These are phyloP conservation scores for Gasteruption jaculator DNA, from an alignment of 2,888 invertebrate species.

Conservation along the genomic window DNA sequence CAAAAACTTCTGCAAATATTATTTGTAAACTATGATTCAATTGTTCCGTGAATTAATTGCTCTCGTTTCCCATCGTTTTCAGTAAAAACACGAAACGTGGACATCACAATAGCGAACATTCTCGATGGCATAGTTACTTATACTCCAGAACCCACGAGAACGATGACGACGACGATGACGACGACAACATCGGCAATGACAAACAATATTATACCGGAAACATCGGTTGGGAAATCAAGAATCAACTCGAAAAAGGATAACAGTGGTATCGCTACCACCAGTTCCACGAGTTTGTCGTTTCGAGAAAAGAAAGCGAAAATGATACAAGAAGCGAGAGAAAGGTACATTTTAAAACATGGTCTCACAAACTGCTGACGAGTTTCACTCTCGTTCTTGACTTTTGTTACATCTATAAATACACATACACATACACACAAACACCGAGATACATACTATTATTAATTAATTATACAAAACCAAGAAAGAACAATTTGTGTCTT, in stretches of 20 bases:
- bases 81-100: constrained; percentile 72
- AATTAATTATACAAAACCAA: no score
- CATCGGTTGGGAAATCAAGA: constrained; percentile 28
- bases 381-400: constrained; percentile 28
- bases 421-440: no score
- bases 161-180: constrained; percentile 24
- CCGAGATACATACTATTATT: constrained; percentile 27
- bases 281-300: constrained; percentile 70
- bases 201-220: constrained; percentile 29
- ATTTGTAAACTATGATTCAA: neutral
- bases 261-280: constrained; percentile 46
- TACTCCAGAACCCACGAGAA: constrained; percentile 52
- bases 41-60: constrained; percentile 2
- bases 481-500: constrained; percentile 34
- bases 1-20: neutral
- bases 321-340: constrained; percentile 70
- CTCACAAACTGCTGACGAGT: constrained; percentile 51
- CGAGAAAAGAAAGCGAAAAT: constrained; percentile 75
- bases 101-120: constrained; percentile 76
- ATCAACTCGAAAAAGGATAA: constrained; percentile 25
- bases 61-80: constrained; percentile 34
- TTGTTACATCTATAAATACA: no score
- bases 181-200: constrained; percentile 20
- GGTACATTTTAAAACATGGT: constrained; percentile 75
- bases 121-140: constrained; percentile 71